Evolutionary conservation across 2,888 invertebrate species (phyloP).

Genomic region (Digitonthophagus gazella): DNA sequence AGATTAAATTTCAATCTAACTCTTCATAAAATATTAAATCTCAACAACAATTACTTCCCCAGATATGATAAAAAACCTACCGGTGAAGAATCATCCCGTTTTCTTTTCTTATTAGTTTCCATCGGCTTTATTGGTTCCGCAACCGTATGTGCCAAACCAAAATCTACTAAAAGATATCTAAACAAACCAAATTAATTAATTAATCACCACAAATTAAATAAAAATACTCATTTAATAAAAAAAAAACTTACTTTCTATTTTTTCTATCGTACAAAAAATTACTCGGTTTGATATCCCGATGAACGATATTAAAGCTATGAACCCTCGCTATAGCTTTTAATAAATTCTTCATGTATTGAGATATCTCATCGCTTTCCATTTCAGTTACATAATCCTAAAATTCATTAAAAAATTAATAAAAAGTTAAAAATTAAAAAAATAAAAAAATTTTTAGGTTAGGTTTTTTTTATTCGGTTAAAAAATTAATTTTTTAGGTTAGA

Average conservation of each 20-base stretch:
- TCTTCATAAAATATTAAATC: too few relatives aligned
- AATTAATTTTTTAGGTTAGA: too few relatives aligned
- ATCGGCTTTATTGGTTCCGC: slow-evolving; percentile 12
- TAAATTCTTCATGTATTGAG: slow-evolving; percentile 77
- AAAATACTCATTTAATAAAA: slow-evolving; percentile 4
- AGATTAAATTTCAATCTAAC: too few relatives aligned
- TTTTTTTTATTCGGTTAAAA: too few relatives aligned
- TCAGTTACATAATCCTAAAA: slow-evolving; percentile 71
- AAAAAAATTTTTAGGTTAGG: too few relatives aligned
- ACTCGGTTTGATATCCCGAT: slow-evolving; percentile 87
- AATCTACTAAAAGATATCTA: slow-evolving; percentile 80
- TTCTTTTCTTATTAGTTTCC: slow-evolving; percentile 22
- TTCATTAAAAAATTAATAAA: slow-evolving; percentile 18
- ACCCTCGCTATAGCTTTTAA: slow-evolving; percentile 75
- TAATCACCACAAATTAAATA: slow-evolving; percentile 16
- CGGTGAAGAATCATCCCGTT: slow-evolving; percentile 19
- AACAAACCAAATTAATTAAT: slow-evolving; percentile 22
- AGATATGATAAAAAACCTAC: slow-evolving; percentile 20
- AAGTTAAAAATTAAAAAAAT: too few relatives aligned
- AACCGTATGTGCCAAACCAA: slow-evolving; percentile 79
- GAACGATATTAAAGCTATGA: slow-evolving; percentile 81
- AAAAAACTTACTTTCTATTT: slow-evolving; percentile 55
- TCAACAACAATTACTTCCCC: too few relatives aligned
- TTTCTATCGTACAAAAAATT: slow-evolving; percentile 84
- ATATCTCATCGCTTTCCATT: slow-evolving; percentile 69